These are phyloP conservation scores for Centropus bengalensis DNA, from an alignment of 2,113 vertebrate genomes.

Conservation along the genomic window DNA sequence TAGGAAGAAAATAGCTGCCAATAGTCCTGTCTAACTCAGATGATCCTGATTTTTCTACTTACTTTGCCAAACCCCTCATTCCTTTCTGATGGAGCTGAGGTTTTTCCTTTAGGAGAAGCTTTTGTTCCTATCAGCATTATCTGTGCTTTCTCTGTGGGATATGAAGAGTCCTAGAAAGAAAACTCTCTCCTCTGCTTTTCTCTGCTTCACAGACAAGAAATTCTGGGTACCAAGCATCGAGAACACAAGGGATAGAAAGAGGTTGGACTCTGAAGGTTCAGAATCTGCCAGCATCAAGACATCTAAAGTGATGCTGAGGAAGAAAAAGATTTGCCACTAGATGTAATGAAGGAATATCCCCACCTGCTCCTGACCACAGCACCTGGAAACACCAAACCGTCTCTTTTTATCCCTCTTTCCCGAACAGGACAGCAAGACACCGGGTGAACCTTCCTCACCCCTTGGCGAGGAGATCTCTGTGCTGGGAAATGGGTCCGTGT, in stretches of 20 bases:
- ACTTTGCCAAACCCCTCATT: not conserved
- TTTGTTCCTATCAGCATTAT: not conserved
- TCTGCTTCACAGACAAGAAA: not conserved
- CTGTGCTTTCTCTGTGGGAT: not conserved
- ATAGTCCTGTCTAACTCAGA: not conserved
- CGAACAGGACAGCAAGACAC: not conserved
- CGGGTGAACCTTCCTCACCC: not conserved
- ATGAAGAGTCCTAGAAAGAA: not conserved
- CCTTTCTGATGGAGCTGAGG: not conserved
- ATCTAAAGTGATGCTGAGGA: not conserved
- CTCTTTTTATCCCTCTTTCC: not conserved
- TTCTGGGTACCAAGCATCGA: not conserved
- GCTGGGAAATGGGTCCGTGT: accelerated
- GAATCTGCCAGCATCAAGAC: not conserved
- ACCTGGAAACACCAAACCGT: not conserved
- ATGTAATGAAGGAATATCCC: not conserved
- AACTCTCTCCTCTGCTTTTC: not conserved
- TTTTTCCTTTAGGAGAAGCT: not conserved
- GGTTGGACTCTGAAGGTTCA: not conserved
- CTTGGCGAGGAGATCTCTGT: not conserved
- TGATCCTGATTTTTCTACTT: not conserved
- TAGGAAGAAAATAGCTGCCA: not conserved
- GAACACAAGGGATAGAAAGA: accelerated
- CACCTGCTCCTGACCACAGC: not conserved
- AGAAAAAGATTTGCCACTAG: not conserved